These are phyloP conservation scores for Drosophila mauritiana DNA, from an alignment of 1,140 invertebrate species.

Conservation along the genomic window DNA sequence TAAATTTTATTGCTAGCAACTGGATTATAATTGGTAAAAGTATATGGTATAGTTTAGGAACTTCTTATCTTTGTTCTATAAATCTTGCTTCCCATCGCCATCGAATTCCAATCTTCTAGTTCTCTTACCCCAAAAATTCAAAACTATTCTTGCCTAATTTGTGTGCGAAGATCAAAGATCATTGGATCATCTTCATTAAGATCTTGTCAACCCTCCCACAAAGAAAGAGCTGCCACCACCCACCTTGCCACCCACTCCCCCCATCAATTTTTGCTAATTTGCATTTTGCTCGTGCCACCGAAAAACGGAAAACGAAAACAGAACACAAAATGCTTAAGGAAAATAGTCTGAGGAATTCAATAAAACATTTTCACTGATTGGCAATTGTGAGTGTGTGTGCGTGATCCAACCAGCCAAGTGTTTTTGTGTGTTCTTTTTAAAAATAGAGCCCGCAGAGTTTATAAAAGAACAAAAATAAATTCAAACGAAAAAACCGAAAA, in stretches of 20 bases:
- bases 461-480: slow-evolving; percentile 79
- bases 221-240: background rate
- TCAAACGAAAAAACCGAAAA: slow-evolving; percentile 78
- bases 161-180: slow-evolving; percentile 49
- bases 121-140: background rate
- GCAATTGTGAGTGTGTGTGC: slow-evolving; percentile 32
- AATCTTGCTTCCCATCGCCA: slow-evolving; percentile 1
- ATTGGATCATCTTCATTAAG: slow-evolving; percentile 54
- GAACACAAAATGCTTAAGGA: slow-evolving; percentile 20
- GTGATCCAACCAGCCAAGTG: slow-evolving; percentile 26
- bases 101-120: slow-evolving; percentile 5
- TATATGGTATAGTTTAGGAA: background rate
- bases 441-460: slow-evolving; percentile 79
- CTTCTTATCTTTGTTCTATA: background rate
- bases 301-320: slow-evolving; percentile 28
- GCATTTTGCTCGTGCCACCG: slow-evolving; percentile 69
- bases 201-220: slow-evolving; percentile 32
- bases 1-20: background rate
- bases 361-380: slow-evolving; percentile 61
- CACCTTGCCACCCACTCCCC: slow-evolving; percentile 4
- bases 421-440: slow-evolving; percentile 47
- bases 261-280: slow-evolving; percentile 56
- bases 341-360: slow-evolving; percentile 38
- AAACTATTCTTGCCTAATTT: slow-evolving; percentile 32
- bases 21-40: background rate